Evolutionary conservation across 2,113 vertebrate species (phyloP).

Genomic region (Neomonachus schauinslandi): DNA sequence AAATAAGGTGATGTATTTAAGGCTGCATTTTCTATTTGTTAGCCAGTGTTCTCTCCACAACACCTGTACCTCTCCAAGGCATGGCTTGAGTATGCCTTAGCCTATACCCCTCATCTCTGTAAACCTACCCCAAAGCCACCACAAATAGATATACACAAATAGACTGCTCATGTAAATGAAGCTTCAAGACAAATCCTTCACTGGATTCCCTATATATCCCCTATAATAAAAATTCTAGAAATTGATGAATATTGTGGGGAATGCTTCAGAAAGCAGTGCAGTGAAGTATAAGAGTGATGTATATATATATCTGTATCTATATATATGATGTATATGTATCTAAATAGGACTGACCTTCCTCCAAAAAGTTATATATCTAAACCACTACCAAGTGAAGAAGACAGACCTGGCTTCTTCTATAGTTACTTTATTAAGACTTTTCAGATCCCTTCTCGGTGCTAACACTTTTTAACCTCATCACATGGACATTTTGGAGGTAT

Average conservation of each 20-base stretch:
- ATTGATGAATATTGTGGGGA: not conserved
- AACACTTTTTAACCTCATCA: not conserved
- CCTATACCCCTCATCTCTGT: not conserved
- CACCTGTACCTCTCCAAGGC: not conserved
- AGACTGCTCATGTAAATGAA: not conserved
- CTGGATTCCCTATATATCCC: not conserved
- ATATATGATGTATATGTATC: not conserved
- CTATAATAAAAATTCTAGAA: not conserved
- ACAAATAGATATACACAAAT: not conserved
- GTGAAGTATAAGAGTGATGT: not conserved
- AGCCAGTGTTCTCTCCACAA: not conserved
- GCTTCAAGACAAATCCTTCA: not conserved
- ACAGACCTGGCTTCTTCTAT: not conserved
- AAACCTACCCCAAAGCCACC: not conserved
- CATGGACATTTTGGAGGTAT: not conserved
- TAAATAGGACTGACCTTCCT: not conserved
- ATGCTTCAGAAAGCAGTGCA: not conserved
- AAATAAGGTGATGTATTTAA: not conserved
- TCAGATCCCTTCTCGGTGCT: not conserved
- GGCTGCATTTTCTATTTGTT: not conserved
- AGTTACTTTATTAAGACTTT: not conserved
- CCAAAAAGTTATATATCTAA: not conserved
- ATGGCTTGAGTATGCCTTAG: not conserved
- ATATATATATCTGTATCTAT: not conserved
- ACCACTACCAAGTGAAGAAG: not conserved